Base-by-base conservation (phyloP, 2,797 vertebrate species). In the Ibycter americanus region DNA sequence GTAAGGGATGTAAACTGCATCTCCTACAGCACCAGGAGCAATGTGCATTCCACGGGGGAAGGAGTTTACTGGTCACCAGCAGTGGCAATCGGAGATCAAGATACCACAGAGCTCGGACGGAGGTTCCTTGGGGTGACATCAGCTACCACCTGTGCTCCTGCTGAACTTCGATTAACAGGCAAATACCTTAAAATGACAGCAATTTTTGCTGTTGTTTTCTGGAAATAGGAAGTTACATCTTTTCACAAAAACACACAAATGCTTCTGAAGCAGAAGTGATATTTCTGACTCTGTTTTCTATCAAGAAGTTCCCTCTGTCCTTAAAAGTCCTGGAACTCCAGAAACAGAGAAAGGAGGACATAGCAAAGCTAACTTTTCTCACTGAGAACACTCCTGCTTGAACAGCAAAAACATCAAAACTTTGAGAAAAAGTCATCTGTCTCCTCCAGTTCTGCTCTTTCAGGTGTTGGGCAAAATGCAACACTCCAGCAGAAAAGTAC, bases 351-450 rank as follows among this genome's bases (percentile, higher is more conserved):
- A 26, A 18, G 23, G 8, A 65, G 13, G 15, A 19, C 20, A 56
- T 10, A 62, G 44, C 9, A 68, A 90, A 90, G 9, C 23, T 65
- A 52, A 54, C 15, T 49, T 74, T 85, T 62, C 42, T 87, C 61
- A 31, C 51, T 73, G 65, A 91, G 87, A 92, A 90, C 90, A 92
- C 29, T 58, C 76, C 88, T 72, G 22, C 29, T 96, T 89, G 89
- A 95, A 58, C 9, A 94, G 71, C 22, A 80, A 54, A 91, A 67
- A 4, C 12, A 31, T 47, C 4, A 40, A 67, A 42, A 54, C 17
- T 8, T 29, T 22, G 21, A 46, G 94, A 87, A 96, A 94, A 96
- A 91, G 12, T 85, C 74, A 87, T 73, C 46, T 1, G 14, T 81
- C 70, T 93, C 71, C 58, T 92, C 55, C 81, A 86, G 42, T 58